These are phyloP conservation scores for Peribatodes rhomboidaria DNA, from an alignment of 2,888 invertebrate species.

Conservation along the genomic window DNA sequence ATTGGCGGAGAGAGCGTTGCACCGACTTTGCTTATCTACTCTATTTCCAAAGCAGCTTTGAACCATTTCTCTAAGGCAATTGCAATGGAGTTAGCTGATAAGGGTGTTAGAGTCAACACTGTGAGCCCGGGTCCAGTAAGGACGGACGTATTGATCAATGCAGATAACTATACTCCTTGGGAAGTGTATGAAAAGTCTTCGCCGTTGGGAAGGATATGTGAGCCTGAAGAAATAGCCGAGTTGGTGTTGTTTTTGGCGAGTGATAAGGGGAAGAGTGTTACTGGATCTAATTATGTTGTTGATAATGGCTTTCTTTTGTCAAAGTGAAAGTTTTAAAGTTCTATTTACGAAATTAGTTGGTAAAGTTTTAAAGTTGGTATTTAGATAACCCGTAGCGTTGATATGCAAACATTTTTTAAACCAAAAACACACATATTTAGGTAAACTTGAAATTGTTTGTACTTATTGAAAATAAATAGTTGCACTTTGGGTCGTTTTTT, in stretches of 20 bases:
- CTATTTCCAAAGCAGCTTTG: constrained; percentile 90
- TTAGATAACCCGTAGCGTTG: too few relatives aligned
- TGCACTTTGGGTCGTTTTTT: too few relatives aligned
- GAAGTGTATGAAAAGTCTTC: constrained; percentile 23
- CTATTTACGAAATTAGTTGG: too few relatives aligned
- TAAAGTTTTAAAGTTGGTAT: too few relatives aligned
- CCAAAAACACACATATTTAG: too few relatives aligned
- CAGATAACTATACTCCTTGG: constrained; percentile 67
- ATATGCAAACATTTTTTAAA: too few relatives aligned
- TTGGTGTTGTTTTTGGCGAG: constrained; percentile 55
- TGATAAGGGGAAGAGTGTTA: constrained; percentile 55
- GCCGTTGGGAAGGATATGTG: constrained; percentile 51
- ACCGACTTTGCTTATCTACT: constrained; percentile 72
- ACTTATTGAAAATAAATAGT: too few relatives aligned
- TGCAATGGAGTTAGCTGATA: constrained; percentile 69
- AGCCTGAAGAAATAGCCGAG: constrained; percentile 56
- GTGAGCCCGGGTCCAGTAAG: constrained; percentile 56
- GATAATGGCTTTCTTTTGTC: constrained; percentile 70
- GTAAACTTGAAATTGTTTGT: too few relatives aligned
- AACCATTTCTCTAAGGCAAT: constrained; percentile 94
- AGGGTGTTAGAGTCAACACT: constrained; percentile 54
- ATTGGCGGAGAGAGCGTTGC: constrained; percentile 38
- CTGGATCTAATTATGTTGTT: constrained; percentile 52
- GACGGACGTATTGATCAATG: constrained; percentile 50
- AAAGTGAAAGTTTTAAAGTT: not conserved